Evolutionary conservation across 2,113 vertebrate genomes (phyloP).

Genomic region (Speoplatyrhinus poulsoni): DNA sequence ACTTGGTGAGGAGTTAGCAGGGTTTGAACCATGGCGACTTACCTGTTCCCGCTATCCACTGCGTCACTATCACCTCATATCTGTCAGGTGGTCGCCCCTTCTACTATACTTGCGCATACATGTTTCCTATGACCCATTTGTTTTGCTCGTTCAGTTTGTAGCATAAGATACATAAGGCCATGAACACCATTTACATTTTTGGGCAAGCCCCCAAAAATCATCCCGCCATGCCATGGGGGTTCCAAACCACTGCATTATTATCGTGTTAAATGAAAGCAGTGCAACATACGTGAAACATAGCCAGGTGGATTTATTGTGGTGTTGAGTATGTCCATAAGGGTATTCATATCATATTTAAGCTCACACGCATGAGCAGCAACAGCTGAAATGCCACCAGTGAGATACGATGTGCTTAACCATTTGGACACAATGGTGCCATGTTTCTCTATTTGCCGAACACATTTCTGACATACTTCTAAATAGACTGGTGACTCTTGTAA

Average conservation of each 20-base stretch:
- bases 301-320: slow-evolving; percentile 43
- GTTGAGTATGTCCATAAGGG: slow-evolving; percentile 34
- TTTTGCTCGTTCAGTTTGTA: no score
- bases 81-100: no score
- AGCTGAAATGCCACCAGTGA: slow-evolving; percentile 67
- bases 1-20: no score
- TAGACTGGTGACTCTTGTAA: slow-evolving; percentile 65
- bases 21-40: no score
- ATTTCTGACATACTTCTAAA: slow-evolving; percentile 64
- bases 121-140: no score
- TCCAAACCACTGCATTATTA: no score
- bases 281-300: slow-evolving; percentile 36
- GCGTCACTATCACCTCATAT: no score
- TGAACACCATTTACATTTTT: neutral
- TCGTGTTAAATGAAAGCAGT: slow-evolving; percentile 38
- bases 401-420: slow-evolving; percentile 68
- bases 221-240: no score
- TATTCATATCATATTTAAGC: slow-evolving; percentile 60
- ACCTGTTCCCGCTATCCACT: no score
- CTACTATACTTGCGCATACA: no score
- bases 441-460: slow-evolving; percentile 63
- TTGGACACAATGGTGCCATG: slow-evolving; percentile 61
- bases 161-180: no score
- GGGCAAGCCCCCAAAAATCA: neutral
- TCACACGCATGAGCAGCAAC: slow-evolving; percentile 52